phyloP scores from a whole-genome alignment of 1,140 invertebrate genomes.

The Ceratitis capitata region DNA sequence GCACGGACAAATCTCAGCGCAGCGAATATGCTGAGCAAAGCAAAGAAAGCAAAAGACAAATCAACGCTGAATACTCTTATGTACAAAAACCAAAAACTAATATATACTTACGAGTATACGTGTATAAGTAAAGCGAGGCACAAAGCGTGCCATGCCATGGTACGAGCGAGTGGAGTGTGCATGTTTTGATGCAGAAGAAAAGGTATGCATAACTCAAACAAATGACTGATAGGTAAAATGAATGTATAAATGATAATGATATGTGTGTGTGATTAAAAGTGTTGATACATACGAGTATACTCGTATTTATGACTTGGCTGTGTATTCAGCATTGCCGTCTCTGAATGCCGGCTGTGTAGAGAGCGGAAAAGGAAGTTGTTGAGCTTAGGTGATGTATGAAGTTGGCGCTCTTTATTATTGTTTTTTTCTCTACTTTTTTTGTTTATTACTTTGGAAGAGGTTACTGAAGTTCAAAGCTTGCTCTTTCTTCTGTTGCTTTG shows the following conservation, averaged over 20 bases:
- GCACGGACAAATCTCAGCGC: neutral
- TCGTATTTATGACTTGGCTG: neutral
- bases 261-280: neutral
- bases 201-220: neutral
- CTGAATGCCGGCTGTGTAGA: neutral
- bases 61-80: neutral
- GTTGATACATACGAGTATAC: too few species aligned
- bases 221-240: neutral
- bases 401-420: slow-evolving; percentile 11
- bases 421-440: neutral
- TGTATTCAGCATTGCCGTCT: neutral
- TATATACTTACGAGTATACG: too few species aligned
- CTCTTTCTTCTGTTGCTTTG: neutral
- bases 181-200: too few species aligned
- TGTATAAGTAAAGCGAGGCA: neutral
- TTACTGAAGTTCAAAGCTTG: slow-evolving; percentile 29
- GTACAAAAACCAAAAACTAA: slow-evolving; percentile 10
- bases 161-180: neutral
- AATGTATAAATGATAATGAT: neutral
- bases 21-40: neutral
- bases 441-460: neutral
- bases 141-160: neutral
- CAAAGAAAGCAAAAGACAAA: neutral
- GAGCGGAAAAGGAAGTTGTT: slow-evolving; percentile 31
- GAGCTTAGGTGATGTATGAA: slow-evolving; percentile 29